Conservation (phyloP, 1,140 invertebrate genomes). For the Parapsyche elsis region DNA sequence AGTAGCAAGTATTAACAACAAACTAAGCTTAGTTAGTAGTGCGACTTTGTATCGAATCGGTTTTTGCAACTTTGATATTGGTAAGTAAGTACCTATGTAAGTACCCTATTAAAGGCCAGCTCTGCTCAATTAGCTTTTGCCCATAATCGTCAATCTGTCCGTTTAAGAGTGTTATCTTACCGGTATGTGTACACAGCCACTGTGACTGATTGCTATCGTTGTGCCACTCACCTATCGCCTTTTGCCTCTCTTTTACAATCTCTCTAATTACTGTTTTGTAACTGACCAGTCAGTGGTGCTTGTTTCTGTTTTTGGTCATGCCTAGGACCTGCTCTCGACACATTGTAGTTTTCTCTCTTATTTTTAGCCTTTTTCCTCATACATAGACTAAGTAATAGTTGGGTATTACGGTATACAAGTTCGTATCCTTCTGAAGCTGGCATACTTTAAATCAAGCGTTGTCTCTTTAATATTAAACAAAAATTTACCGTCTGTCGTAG, state of each 20-base stretch:
- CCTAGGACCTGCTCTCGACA: not conserved
- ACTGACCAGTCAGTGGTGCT: not conserved
- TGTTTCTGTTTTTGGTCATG: not conserved
- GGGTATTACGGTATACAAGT: too few relatives aligned
- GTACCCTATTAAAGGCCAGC: not conserved
- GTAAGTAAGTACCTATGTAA: too few relatives aligned
- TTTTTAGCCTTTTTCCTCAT: too few relatives aligned
- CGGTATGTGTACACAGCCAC: not conserved
- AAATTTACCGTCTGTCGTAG: too few relatives aligned
- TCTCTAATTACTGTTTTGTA: not conserved
- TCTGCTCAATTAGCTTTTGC: slow-evolving; percentile 16
- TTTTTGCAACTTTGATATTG: not conserved
- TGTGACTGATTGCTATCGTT: slow-evolving; percentile 5
- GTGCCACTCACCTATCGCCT: not conserved
- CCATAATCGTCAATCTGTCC: slow-evolving; percentile 30
- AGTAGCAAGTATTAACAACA: too few relatives aligned
- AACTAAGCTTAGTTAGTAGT: too few relatives aligned
- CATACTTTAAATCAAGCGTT: too few relatives aligned
- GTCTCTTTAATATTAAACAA: too few relatives aligned
- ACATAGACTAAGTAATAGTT: too few relatives aligned
- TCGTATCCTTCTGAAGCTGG: too few relatives aligned
- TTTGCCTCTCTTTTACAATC: not conserved
- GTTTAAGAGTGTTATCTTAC: slow-evolving; percentile 11
- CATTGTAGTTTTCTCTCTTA: not conserved
- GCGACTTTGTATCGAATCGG: too few relatives aligned